Conservation (phyloP, 2,797 vertebrate genomes). For the Rhadinocentrus ornatus region DNA sequence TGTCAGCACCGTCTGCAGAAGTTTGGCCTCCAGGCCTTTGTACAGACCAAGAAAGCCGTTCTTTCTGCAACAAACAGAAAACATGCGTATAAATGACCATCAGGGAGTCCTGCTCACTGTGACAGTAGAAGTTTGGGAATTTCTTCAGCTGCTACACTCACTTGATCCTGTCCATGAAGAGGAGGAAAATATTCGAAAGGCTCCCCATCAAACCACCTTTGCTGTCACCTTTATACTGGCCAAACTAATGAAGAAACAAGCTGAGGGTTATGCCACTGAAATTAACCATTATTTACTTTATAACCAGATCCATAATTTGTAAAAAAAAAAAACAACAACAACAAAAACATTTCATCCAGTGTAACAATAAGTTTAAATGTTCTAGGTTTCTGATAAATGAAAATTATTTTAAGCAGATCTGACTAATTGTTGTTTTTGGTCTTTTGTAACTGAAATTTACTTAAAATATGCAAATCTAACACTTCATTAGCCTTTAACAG, state of each 20-base stretch:
- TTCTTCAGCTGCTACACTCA: constrained; percentile 61
- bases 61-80: constrained; percentile 61
- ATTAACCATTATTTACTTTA: not conserved
- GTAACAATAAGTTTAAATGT: not conserved
- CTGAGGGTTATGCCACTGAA: not conserved
- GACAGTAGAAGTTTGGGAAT: not conserved
- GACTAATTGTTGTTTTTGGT: not conserved
- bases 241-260: constrained; percentile 74
- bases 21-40: constrained; percentile 87
- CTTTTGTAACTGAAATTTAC: not conserved
- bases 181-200: constrained; percentile 72
- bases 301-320: not conserved
- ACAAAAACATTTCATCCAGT: not conserved
- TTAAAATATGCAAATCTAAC: not conserved
- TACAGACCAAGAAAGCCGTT: constrained; percentile 80
- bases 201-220: constrained; percentile 76
- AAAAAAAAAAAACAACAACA: no score
- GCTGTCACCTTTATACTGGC: constrained; percentile 82
- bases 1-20: constrained; percentile 86
- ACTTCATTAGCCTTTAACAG: not conserved
- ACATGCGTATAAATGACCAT: not conserved
- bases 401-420: not conserved
- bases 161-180: constrained; percentile 84
- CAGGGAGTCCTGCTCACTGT: no score
- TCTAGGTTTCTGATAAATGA: no score